Base-by-base conservation (phyloP, 2,113 vertebrate genomes). In the Pardalotus punctatus region DNA sequence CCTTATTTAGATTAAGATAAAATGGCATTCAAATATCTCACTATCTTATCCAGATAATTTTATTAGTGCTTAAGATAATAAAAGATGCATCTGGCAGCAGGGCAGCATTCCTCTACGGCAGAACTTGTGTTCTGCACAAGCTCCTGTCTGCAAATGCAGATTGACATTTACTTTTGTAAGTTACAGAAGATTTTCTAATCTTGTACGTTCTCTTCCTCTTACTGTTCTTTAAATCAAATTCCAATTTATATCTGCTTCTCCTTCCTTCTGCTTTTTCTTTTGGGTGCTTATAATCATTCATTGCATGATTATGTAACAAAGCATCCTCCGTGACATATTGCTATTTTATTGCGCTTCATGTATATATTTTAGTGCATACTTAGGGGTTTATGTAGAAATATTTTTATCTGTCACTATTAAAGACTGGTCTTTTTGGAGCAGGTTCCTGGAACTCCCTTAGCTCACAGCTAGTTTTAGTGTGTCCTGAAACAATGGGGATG, bases 1-100 rank as follows among this genome's bases (percentile, higher is more conserved):
- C 90, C 73, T 96, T 96, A 91, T 93, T 95, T 96, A 97, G 92
- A 78, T 93, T 81, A 78, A 84, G 87, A 91, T 81, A 84, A 96
- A 95, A 78, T 64, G 48, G 29, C 56, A 79, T 74, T 81, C 81
- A 78, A 58, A 50, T 67, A 84, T 78, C 29, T 64, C 51, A 60
- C 51, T 89, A 47, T 91, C 77, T 96, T 91, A 91, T 84, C 90
- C 50, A 91, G 90, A 91, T 91, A 89, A 95, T 87, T 93, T 86
- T 91, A 78, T 81, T 89, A 93, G 72, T 67, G 38, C 22, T 86
- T 51, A 79, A 79, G 70, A 95, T 79, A 65, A 94, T 66, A 89
- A 38, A 74, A 91, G 86, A 85, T 82, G 43, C 11, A 47, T 66
- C 89, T 95, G 89, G 86, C 89, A 78, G 61, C 61, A 71, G 29